Conservation (phyloP, 2,113 vertebrate species). For the Platysternon megacephalum region DNA sequence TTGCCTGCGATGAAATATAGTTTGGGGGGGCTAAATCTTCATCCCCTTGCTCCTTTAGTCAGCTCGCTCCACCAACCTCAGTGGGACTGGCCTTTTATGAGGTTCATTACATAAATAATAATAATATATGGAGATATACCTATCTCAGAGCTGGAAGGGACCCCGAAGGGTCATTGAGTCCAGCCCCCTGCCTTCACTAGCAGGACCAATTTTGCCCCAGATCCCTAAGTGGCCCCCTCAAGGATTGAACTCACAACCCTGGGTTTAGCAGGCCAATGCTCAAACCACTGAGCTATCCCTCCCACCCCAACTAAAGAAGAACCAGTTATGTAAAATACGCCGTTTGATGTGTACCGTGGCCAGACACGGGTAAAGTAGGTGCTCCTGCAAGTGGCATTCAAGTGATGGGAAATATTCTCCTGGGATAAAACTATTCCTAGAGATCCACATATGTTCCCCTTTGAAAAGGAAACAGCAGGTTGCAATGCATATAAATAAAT, state of each 20-base stretch:
- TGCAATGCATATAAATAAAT: not conserved
- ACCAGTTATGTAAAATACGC: not conserved
- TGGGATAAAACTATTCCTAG: not conserved
- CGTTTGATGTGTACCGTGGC: constrained; percentile 27
- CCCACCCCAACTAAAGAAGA: too few species aligned
- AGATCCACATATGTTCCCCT: constrained; percentile 36
- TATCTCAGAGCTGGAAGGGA: too few species aligned
- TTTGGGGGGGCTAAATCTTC: constrained; percentile 16
- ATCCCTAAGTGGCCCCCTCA: too few species aligned
- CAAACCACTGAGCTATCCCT: too few species aligned
- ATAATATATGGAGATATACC: too few species aligned
- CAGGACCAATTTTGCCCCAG: too few species aligned
- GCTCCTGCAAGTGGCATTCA: not conserved
- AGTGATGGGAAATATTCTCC: not conserved
- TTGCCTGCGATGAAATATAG: not conserved
- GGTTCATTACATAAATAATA: not conserved
- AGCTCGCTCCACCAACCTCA: not conserved
- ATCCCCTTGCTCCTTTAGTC: not conserved
- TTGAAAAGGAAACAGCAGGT: not conserved
- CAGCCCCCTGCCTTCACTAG: too few species aligned
- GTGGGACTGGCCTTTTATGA: not conserved
- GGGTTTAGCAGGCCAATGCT: too few species aligned
- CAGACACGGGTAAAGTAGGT: not conserved
- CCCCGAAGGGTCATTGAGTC: too few species aligned
- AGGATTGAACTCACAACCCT: too few species aligned